Conservation (phyloP, 2,888 invertebrate genomes). For the Sicus ferrugineus region DNA sequence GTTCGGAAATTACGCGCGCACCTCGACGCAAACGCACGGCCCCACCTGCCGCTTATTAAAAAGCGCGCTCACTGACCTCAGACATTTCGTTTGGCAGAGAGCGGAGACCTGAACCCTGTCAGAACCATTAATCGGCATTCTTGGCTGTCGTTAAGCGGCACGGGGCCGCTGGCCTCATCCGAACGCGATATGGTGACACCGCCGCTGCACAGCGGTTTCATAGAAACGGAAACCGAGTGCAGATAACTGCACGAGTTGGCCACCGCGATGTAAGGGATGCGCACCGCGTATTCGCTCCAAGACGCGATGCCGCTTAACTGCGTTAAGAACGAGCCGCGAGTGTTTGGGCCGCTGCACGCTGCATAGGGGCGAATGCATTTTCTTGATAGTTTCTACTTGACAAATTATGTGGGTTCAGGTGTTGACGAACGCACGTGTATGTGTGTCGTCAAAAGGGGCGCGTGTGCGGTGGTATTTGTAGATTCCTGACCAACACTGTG, state of each 20-base stretch:
- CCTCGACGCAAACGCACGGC: neutral
- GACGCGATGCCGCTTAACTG: neutral
- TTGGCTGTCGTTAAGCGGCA: slow-evolving; percentile 9
- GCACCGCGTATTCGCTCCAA: neutral
- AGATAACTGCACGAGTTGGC: neutral
- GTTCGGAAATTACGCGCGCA: slow-evolving; percentile 14
- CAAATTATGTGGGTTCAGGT: slow-evolving; percentile 62
- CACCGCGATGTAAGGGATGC: neutral
- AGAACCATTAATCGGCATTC: slow-evolving; percentile 5
- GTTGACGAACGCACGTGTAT: slow-evolving; percentile 41
- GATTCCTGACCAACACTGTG: neutral
- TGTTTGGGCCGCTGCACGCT: neutral
- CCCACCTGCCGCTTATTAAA: slow-evolving; percentile 25
- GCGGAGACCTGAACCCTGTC: neutral
- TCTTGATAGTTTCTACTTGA: slow-evolving; percentile 39
- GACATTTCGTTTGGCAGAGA: slow-evolving; percentile 18
- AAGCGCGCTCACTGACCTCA: slow-evolving; percentile 30
- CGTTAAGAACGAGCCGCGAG: neutral
- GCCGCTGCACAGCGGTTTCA: neutral
- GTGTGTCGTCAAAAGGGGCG: neutral
- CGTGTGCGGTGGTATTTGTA: neutral
- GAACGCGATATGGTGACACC: neutral
- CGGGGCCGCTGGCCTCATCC: neutral
- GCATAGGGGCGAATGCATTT: slow-evolving; percentile 26
- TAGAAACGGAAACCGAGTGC: neutral